Evolutionary conservation across 2,888 invertebrate genomes (phyloP).

Genomic region (Autographa gamma): DNA sequence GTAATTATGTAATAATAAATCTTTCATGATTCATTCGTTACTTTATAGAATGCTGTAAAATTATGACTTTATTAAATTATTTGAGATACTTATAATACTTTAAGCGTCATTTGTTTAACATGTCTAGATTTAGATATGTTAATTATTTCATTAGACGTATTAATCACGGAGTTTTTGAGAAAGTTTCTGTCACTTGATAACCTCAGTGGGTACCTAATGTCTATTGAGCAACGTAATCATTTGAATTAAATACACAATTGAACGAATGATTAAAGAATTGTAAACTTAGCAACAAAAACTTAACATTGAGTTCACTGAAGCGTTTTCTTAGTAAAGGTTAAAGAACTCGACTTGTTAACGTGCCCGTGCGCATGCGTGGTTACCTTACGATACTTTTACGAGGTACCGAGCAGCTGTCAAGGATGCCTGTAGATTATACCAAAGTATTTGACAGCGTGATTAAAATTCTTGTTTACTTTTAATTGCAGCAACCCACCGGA

Average conservation of each 20-base stretch:
- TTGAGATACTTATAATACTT: background rate
- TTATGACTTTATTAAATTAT: background rate
- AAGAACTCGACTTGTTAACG: slow-evolving; percentile 67
- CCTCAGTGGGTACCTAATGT: background rate
- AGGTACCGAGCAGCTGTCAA: background rate
- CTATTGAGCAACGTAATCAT: background rate
- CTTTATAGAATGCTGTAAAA: slow-evolving; percentile 5
- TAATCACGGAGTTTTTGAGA: background rate
- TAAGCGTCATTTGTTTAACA: background rate
- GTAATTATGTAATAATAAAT: slow-evolving; percentile 41
- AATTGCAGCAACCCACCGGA: slow-evolving; percentile 78
- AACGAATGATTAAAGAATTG: slow-evolving; percentile 27
- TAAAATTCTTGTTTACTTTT: slow-evolving; percentile 31
- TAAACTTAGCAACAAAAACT: slow-evolving; percentile 29
- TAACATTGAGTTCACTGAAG: slow-evolving; percentile 61
- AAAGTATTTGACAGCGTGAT: slow-evolving; percentile 10
- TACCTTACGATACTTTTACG: slow-evolving; percentile 45
- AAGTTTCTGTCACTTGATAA: background rate
- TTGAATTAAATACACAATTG: slow-evolving; percentile 15
- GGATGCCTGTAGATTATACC: slow-evolving; percentile 13
- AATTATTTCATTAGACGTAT: background rate
- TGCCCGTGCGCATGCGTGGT: slow-evolving; percentile 58
- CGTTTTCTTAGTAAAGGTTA: slow-evolving; percentile 66
- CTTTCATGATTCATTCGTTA: slow-evolving; percentile 18
- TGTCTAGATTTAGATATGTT: background rate